Conservation (phyloP, 2,888 invertebrate species). For the Xestia xanthographa region DNA sequence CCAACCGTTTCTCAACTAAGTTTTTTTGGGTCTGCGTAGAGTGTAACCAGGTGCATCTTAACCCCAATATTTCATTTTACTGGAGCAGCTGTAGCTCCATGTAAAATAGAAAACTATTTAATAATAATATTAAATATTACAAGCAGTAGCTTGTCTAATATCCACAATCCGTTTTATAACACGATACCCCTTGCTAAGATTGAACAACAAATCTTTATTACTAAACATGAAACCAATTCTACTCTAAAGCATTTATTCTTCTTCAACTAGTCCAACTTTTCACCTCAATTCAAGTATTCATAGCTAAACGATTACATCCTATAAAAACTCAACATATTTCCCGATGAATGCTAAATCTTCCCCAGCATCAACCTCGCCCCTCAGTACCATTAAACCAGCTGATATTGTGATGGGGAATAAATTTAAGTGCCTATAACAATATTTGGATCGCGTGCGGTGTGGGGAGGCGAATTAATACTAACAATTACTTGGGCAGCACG, state of each 20-base stretch:
- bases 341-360: conserved; percentile 52
- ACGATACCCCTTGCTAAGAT: neutral
- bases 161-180: neutral
- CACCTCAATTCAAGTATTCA: conserved; percentile 1
- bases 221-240: neutral
- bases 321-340: conserved; percentile 21
- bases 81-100: no score
- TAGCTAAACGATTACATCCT: neutral
- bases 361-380: conserved; percentile 45
- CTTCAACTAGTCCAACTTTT: neutral
- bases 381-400: conserved; percentile 53
- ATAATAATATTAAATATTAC: no score
- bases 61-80: neutral
- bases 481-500: conserved; percentile 86
- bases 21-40: neutral
- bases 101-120: no score
- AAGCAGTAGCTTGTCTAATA: no score
- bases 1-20: neutral
- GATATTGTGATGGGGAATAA: conserved; percentile 63
- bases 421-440: conserved; percentile 76
- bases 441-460: conserved; percentile 81
- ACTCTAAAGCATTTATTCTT: neutral
- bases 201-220: neutral
- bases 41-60: neutral
- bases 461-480: conserved; percentile 86